Evolutionary conservation across 2,113 vertebrate species (phyloP), one percentile per base, ranked within the genome.

Genomic region (Python bivittatus): DNA sequence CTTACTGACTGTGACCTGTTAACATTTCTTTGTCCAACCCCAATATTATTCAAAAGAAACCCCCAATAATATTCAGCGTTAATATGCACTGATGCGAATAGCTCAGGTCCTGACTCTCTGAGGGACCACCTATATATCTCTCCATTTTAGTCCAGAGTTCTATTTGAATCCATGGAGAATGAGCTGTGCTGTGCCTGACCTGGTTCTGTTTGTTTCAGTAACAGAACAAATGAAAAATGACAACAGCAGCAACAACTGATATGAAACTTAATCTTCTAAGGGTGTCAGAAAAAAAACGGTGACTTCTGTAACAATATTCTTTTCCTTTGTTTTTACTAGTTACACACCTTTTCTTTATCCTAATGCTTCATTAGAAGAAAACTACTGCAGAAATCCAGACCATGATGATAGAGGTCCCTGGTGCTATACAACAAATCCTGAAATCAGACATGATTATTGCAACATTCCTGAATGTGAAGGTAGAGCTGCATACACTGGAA

Each of bases 371-470:
- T 85, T 99, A 38, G 98, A 99, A 0, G 95, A 94, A 84, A 99
- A 99, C 96, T 98, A 98, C 96, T 99, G 99, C 88, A 98, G 99
- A 95, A 99, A 99, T 93, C 99, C 99, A 0, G 99, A 99, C 97
- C 96, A 84, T 0, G 99, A 99, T 72, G 93, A 84, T 42, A 25
- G 1, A 0, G 98, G 97, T 93, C 99, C 99, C 44, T 99, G 99
- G 99, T 99, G 99, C 91, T 99, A 99, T 95, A 99, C 99, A 22
- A 98, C 97, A 0, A 97, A 99, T 92, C 88, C 97, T 0, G 10
- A 84, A 0, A 91, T 48, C 2, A 98, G 99, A 95, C 99, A 93
- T 96, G 99, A 99, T 95, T 99, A 98, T 97, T 99, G 99, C 84
- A 94, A 89, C 38, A 98, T 99, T 90, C 97, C 98, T 0, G 98